These are phyloP conservation scores for Synanthedon vespiformis DNA, from an alignment of 2,888 invertebrate species.

Conservation along the genomic window DNA sequence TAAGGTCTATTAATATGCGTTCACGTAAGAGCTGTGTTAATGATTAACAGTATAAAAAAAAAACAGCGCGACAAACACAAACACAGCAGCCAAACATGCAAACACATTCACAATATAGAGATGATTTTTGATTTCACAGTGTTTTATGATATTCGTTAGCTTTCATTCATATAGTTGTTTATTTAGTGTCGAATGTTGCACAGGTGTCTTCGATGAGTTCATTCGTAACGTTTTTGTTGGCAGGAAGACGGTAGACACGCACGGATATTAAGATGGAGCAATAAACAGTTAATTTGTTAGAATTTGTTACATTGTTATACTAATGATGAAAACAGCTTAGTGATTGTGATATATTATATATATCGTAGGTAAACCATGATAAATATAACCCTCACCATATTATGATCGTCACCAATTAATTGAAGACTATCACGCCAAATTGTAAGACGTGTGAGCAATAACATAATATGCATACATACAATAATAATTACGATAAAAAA, in stretches of 20 bases:
- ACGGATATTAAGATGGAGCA: constrained; percentile 12
- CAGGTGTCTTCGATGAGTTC: constrained; percentile 16
- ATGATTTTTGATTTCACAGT: constrained; percentile 36
- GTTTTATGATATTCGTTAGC: constrained; percentile 50
- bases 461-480: neutral
- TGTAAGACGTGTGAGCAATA: constrained; percentile 62
- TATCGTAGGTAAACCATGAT: too few species aligned
- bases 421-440: constrained; percentile 49
- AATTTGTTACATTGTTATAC: neutral
- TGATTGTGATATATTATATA: too few species aligned
- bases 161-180: constrained; percentile 54
- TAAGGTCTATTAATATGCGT: constrained; percentile 14
- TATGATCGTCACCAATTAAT: constrained; percentile 8
- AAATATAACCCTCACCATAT: constrained; percentile 3
- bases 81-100: constrained; percentile 62
- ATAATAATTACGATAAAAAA: neutral
- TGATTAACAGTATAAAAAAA: constrained; percentile 14
- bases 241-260: constrained; percentile 68
- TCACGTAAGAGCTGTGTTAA: neutral
- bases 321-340: neutral
- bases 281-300: constrained; percentile 18
- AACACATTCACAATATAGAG: constrained; percentile 55
- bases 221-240: constrained; percentile 38
- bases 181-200: neutral
- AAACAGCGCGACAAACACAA: constrained; percentile 49